Evolutionary conservation across 35 echinoderm and acorn worm genomes (phyloP).

Genomic region (Apostichopus parvimensis): DNA sequence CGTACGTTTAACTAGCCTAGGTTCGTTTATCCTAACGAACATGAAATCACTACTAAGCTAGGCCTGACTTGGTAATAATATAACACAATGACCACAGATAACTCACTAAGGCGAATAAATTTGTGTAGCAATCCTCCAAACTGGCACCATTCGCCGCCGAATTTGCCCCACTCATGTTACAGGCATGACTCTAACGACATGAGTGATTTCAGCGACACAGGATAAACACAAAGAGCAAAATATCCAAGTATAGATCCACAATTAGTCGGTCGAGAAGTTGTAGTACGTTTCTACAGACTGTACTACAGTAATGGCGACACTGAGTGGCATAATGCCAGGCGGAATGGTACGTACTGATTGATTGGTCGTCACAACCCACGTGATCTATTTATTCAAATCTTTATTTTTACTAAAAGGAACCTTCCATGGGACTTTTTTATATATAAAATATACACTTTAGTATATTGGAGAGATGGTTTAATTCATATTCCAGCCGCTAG

Average conservation of each 20-base stretch:
- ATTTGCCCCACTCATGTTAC: constrained; percentile 99
- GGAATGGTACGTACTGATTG: constrained; percentile 96
- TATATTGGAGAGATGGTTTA: not conserved
- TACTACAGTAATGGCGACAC: constrained; percentile 98
- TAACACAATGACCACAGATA: constrained; percentile 55
- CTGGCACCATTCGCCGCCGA: constrained; percentile 99
- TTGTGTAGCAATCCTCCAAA: constrained; percentile 99
- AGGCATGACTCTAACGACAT: constrained; percentile 87
- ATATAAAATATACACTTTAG: not conserved
- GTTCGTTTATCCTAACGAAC: constrained; percentile 57
- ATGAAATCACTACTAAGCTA: not conserved
- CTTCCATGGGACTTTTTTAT: constrained; percentile 22
- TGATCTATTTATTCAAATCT: constrained; percentile 77
- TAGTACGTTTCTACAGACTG: constrained; percentile 30
- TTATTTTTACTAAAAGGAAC: constrained; percentile 26
- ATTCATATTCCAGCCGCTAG: not conserved
- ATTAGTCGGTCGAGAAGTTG: constrained; percentile 27
- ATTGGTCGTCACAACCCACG: constrained; percentile 96
- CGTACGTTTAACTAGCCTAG: not conserved
- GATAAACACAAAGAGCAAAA: constrained; percentile 31
- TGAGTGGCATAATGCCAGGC: constrained; percentile 98
- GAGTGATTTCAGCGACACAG: constrained; percentile 47
- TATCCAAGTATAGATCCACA: constrained; percentile 63
- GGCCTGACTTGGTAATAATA: not conserved
- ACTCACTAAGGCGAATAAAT: constrained; percentile 99